Base-by-base conservation (phyloP, 1,140 invertebrate species). In the Cherax destructor region DNA sequence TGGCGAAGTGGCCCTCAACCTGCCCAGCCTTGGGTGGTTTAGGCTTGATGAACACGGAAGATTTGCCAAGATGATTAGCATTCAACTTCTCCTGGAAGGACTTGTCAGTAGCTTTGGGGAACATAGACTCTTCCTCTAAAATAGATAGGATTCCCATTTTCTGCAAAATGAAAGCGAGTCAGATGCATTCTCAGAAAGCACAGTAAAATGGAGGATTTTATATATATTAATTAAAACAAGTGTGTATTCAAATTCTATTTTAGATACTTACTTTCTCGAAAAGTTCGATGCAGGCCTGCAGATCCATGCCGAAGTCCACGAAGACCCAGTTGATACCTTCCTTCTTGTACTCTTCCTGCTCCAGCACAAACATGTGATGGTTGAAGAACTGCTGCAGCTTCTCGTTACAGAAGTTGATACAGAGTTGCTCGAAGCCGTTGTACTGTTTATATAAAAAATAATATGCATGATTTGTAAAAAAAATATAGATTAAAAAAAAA, bases 81-180 rank as follows among this genome's bases (percentile, higher is more conserved):
- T 85, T 91, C 56, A 91, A 52, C 59, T 91, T 91, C 49, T 91
- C 89, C 16, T 78, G 47, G 77, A 91, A 91, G 47, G 83, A 79
- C 77, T 91, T 91, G 76, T 91, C 89, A n/a, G 89, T 91, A 30
- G 89, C 89, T 47, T 91, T 91, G 24, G 89, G 89, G 89, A 91
- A 91, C 89, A 91, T 91, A 30, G 89, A 91, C 89, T 91, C 89
- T 80, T 91, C 99, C 96, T 99, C 99, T 96, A 99, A 97, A 95
- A 99, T 99, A 95, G 99, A 99, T 94, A 99, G 96, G 96, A 99
- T 99, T 97, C 99, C 99, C 98, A 99, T 98, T 94, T 98, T 98
- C 98, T 99, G 95, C 69, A 4, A 11, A 52, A 56, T 13, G 5
- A 56, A 56, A 6, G 52, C 11, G 9, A 56, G 5, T 56, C 13